Evolutionary conservation across 2,113 vertebrate species (phyloP), one percentile per base, ranked within the genome.

Genomic region (Cyphomyrus discorhynchus): DNA sequence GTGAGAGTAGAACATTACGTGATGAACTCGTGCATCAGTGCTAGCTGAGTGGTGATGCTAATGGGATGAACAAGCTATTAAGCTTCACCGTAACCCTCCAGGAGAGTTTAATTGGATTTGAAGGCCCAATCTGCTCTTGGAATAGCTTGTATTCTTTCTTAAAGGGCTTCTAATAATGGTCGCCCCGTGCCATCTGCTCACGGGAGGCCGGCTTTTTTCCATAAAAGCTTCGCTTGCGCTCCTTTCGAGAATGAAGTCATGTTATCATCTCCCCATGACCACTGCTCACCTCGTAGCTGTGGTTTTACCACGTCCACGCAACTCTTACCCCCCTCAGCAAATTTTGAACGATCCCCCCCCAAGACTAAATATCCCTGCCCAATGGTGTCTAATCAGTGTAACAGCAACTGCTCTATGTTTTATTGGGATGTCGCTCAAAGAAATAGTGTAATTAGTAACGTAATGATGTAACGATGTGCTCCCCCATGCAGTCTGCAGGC

Each of bases 401-500:
- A 66, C 58, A 27, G 8, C 58, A 66, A 66, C 24, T 66, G 58
- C 58, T 66, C 24, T n/a, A 3, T 62, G 58, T 66, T 66, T 66
- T 27, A 66, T 27, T 66, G 3, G 58, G 58, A 27, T 27, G 24
- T 66, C 24, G 9, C 70, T 17, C 70, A 77, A 77, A 77, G 70
- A 77, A 35, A 39, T 77, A 6, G 31, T 77, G 70, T 77, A 5
- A 77, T 77, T 42, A 21, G 46, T 49, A 47, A 47, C 47, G 19
- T 47, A 27, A 13, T 27, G n/a, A 86, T 86, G 74, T 85, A 21
- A 84, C 0, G 1, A 50, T 31, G 27, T 49, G 19, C 42, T 15
- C 11, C 46, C 24, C 24, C 24, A 5, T 66, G 92, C 93, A 99
- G 98, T 93, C 96, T 99, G 93, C 98, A 99, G 96, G 99, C 98